These are phyloP conservation scores for Brachylomia viminalis DNA, from an alignment of 2,888 invertebrate species.

Conservation along the genomic window DNA sequence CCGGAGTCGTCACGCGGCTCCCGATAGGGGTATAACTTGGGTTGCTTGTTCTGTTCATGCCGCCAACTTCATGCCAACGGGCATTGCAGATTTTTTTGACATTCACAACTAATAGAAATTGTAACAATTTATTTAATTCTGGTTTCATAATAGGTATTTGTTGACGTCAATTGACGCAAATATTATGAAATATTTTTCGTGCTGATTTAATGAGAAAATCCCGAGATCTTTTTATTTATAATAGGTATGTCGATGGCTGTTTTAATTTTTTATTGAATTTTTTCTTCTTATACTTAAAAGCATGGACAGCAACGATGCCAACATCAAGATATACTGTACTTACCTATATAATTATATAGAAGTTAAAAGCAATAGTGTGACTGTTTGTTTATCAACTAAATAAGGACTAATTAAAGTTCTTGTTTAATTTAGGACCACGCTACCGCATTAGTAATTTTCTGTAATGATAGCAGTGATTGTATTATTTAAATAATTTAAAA, in stretches of 20 bases:
- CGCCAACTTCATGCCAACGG: too few species aligned
- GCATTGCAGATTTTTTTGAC: constrained; percentile 17
- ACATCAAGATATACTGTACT: not conserved
- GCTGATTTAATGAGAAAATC: not conserved
- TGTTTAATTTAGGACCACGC: too few species aligned
- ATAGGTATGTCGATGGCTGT: not conserved
- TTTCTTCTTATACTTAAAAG: not conserved
- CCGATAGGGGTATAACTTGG: not conserved
- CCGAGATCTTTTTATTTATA: not conserved
- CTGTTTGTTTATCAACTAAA: too few species aligned
- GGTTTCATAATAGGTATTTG: not conserved
- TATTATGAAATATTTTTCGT: not conserved
- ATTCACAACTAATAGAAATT: constrained; percentile 17
- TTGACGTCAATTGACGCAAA: not conserved
- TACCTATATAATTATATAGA: not conserved
- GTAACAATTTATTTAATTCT: constrained; percentile 26
- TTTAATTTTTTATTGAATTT: not conserved
- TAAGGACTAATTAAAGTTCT: too few species aligned
- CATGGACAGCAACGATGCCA: not conserved
- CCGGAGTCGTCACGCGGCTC: too few species aligned
- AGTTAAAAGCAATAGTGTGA: not conserved
- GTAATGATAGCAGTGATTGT: too few species aligned
- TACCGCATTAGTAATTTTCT: too few species aligned
- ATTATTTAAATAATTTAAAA: too few species aligned
- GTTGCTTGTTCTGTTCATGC: constrained; percentile 15